Evolutionary conservation across 2,888 invertebrate genomes (phyloP).

Genomic region (Drosophila dives): DNA sequence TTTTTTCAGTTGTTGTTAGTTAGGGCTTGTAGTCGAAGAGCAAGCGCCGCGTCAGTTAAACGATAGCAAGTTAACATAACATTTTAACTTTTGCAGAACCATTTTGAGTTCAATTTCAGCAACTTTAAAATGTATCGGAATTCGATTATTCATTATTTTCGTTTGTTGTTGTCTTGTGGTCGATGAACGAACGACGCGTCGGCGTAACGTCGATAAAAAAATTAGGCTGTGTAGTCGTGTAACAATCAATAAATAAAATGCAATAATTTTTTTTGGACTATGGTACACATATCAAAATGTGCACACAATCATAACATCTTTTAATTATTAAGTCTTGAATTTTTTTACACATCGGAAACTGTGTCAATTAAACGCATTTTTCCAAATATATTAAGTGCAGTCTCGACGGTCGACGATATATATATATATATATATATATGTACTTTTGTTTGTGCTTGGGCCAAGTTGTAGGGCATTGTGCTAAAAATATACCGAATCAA

Average conservation of each 20-base stretch:
- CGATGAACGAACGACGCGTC: conserved; percentile 37
- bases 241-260: neutral
- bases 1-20: neutral
- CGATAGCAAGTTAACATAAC: conserved; percentile 24
- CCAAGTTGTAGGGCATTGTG: conserved; percentile 38
- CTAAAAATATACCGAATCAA: conserved; percentile 45
- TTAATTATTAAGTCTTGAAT: neutral
- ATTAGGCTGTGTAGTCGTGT: too few species aligned
- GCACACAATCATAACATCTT: too few species aligned
- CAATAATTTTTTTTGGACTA: neutral
- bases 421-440: neutral
- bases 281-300: neutral
- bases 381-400: conserved; percentile 44
- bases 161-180: conserved; percentile 52
- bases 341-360: conserved; percentile 6
- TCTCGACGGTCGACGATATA: conserved; percentile 30
- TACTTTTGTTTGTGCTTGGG: conserved; percentile 5
- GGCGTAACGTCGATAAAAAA: neutral
- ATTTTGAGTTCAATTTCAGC: conserved; percentile 31
- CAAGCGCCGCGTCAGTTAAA: neutral
- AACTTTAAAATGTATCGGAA: conserved; percentile 19
- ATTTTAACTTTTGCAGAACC: conserved; percentile 41
- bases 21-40: neutral
- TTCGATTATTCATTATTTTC: conserved; percentile 34
- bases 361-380: conserved; percentile 32